Evolutionary conservation across 2,113 vertebrate genomes (phyloP).

Genomic region (Petromus typicus): DNA sequence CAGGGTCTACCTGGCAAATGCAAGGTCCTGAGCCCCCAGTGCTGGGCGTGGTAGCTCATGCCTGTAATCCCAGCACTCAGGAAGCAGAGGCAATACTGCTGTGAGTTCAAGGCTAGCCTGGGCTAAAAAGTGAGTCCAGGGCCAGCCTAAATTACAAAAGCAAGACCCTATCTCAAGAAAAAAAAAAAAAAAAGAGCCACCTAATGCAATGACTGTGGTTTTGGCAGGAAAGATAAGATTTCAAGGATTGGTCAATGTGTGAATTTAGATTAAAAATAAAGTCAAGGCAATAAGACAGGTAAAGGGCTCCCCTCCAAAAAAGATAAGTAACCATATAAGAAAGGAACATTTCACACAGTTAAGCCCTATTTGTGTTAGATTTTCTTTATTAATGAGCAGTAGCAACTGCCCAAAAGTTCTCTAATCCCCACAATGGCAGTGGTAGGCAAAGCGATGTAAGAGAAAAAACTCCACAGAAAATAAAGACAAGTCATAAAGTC

Average conservation of each 20-base stretch:
- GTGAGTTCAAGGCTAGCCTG: no score
- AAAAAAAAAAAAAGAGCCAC: no score
- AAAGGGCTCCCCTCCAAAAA: background rate
- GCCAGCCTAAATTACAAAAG: no score
- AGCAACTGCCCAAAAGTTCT: background rate
- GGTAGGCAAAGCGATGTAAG: background rate
- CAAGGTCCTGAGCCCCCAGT: no score
- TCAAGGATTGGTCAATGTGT: background rate
- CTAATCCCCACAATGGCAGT: background rate
- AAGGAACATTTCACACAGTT: background rate
- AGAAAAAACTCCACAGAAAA: conserved; percentile 19
- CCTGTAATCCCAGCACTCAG: no score
- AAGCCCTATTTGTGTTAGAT: background rate
- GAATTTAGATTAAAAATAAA: background rate
- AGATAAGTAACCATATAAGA: background rate
- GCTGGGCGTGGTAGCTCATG: no score
- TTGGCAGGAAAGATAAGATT: no score
- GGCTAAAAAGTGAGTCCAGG: no score
- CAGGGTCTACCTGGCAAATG: no score
- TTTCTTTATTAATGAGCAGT: background rate
- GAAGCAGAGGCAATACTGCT: no score
- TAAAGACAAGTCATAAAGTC: background rate
- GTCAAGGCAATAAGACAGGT: background rate
- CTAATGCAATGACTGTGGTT: no score
- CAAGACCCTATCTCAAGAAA: no score